Conservation (phyloP, 2,888 invertebrate genomes). For the Cecidostiba fungosa region DNA sequence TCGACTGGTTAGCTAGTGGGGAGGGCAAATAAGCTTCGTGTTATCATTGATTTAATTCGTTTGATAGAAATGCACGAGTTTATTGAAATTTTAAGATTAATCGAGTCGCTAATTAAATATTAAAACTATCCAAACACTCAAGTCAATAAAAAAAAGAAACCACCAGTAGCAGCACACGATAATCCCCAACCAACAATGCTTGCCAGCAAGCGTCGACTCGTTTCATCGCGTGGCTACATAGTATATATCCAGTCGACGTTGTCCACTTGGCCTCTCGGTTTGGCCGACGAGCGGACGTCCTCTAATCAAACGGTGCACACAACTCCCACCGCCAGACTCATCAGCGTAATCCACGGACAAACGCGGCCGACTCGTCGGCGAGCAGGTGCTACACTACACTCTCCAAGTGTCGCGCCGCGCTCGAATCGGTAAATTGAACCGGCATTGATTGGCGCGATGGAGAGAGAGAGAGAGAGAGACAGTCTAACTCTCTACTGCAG, state of each 20-base stretch:
- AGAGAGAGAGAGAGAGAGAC: slow-evolving; percentile 31
- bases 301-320: slow-evolving; percentile 57
- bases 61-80: not conserved
- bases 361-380: slow-evolving; percentile 4
- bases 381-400: not conserved
- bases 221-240: not conserved
- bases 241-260: not conserved
- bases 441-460: slow-evolving; percentile 62
- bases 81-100: not conserved
- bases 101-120: not conserved
- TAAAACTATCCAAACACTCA: too few species aligned
- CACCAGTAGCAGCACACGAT: too few species aligned
- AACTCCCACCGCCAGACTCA: slow-evolving; percentile 34
- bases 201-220: not conserved
- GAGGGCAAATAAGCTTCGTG: slow-evolving; percentile 1
- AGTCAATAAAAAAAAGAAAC: not conserved
- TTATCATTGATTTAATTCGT: not conserved
- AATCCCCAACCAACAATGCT: not conserved
- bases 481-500: slow-evolving; percentile 56
- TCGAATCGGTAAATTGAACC: slow-evolving; percentile 67
- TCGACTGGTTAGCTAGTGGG: not conserved
- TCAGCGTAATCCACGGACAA: slow-evolving; percentile 53
- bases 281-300: slow-evolving; percentile 24
- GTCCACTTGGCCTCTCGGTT: not conserved
- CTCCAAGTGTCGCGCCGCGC: not conserved